phyloP scores from a whole-genome alignment of 2,797 vertebrate species.

The Tokudaia muenninki region DNA sequence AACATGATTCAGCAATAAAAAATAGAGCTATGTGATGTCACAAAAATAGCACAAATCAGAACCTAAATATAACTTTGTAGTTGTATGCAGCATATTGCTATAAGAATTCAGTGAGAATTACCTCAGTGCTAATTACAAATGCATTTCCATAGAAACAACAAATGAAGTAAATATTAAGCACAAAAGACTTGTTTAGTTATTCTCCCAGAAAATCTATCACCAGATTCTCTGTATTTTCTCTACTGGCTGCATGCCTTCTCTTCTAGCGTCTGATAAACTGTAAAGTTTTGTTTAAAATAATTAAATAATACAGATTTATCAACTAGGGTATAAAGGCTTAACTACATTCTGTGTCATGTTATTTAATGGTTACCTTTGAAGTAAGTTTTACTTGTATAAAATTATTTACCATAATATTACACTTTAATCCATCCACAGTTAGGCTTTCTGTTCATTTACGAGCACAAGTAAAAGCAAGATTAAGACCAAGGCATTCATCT shows the following conservation, averaged over 20 bases:
- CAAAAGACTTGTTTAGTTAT: not conserved
- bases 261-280: not conserved
- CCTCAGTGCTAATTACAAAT: not conserved
- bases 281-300: not conserved
- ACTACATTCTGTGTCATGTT: not conserved
- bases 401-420: constrained; percentile 62
- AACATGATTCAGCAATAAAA: not conserved
- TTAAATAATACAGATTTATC: constrained; percentile 13
- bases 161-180: constrained; percentile 1
- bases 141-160: constrained; percentile 16
- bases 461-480: constrained; percentile 11
- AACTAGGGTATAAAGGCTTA: not conserved
- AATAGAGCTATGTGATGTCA: not conserved
- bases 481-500: constrained; percentile 40
- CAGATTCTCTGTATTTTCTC: not conserved
- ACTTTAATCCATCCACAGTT: constrained; percentile 48
- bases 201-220: not conserved
- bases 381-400: constrained; percentile 57
- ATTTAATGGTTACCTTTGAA: constrained; percentile 66
- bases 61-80: not conserved
- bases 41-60: not conserved
- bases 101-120: not conserved
- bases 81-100: not conserved
- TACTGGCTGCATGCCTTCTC: not conserved
- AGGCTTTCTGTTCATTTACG: constrained; percentile 13